Conservation (phyloP, 1,140 invertebrate genomes). For the Drosophila asahinai region DNA sequence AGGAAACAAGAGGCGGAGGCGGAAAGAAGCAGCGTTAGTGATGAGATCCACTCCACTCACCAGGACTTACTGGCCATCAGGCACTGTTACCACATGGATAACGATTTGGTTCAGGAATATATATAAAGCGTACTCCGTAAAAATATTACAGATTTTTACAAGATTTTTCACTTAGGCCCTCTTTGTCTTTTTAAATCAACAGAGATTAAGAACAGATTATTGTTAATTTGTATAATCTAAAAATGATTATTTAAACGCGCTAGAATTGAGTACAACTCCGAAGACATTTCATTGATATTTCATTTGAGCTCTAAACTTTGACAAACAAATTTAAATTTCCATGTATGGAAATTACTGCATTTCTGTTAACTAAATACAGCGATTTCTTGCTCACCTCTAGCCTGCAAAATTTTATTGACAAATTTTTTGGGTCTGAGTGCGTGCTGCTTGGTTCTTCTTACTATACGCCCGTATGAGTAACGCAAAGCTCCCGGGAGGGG, state of each 20-base stretch:
- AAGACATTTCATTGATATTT: not conserved
- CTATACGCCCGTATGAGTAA: constrained; percentile 39
- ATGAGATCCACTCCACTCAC: constrained; percentile 27
- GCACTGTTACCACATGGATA: not conserved
- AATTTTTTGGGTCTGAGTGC: constrained; percentile 47
- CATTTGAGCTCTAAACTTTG: too few species aligned
- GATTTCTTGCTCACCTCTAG: constrained; percentile 32
- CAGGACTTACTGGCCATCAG: not conserved
- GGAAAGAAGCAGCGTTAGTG: constrained; percentile 21
- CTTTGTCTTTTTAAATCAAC: not conserved
- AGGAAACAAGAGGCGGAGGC: not conserved
- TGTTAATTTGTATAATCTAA: not conserved
- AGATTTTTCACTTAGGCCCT: not conserved
- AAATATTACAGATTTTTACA: not conserved
- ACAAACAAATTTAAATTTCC: too few species aligned
- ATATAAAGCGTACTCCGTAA: not conserved
- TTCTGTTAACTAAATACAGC: not conserved
- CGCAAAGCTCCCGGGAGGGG: constrained; percentile 20
- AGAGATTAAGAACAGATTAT: not conserved
- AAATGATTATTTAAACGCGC: not conserved
- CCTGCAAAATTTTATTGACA: constrained; percentile 63
- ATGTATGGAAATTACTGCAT: not conserved
- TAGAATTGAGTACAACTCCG: not conserved
- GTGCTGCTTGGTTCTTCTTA: constrained; percentile 28
- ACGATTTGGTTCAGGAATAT: not conserved